These are phyloP conservation scores for Drosophila sp. DNA, from an alignment of 1,140 invertebrate species.

Conservation along the genomic window DNA sequence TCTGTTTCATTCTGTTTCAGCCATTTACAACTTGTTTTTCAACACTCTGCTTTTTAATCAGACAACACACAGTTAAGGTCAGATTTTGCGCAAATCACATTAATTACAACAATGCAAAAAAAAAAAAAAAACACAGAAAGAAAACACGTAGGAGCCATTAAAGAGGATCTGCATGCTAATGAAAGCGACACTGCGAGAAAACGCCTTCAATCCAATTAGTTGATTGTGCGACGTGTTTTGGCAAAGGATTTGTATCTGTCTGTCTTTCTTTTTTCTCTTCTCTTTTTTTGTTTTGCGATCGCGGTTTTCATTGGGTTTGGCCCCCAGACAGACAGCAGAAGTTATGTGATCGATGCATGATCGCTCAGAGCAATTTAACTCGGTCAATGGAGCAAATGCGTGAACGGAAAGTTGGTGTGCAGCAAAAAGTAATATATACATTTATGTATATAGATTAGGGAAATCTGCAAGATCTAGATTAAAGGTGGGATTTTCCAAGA, in stretches of 20 bases:
- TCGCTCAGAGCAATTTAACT: slow-evolving; percentile 17
- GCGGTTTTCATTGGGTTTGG: not conserved
- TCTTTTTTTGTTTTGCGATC: not conserved
- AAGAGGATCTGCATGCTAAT: slow-evolving; percentile 67
- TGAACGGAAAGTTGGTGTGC: slow-evolving; percentile 21
- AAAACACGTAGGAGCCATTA: slow-evolving; percentile 71
- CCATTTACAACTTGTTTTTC: slow-evolving; percentile 71
- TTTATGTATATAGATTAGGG: not conserved
- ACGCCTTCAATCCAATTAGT: slow-evolving; percentile 66
- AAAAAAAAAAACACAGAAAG: slow-evolving; percentile 57
- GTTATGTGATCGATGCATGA: slow-evolving; percentile 66
- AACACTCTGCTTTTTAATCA: slow-evolving; percentile 73
- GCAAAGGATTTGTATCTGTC: slow-evolving; percentile 49
- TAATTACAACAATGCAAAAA: slow-evolving; percentile 66
- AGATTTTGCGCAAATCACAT: slow-evolving; percentile 60
- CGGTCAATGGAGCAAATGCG: slow-evolving; percentile 69
- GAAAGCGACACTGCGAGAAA: slow-evolving; percentile 64
- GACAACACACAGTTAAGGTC: slow-evolving; percentile 75
- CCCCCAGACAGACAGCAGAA: slow-evolving; percentile 25
- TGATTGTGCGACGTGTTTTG: slow-evolving; percentile 78
- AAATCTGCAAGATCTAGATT: not conserved
- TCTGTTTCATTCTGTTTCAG: slow-evolving; percentile 52
- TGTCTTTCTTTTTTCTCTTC: not conserved
- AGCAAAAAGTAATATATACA: not conserved
- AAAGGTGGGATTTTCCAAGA: no score